Base-by-base conservation (phyloP, 2,797 vertebrate species). In the Hippoglossus hippoglossus region DNA sequence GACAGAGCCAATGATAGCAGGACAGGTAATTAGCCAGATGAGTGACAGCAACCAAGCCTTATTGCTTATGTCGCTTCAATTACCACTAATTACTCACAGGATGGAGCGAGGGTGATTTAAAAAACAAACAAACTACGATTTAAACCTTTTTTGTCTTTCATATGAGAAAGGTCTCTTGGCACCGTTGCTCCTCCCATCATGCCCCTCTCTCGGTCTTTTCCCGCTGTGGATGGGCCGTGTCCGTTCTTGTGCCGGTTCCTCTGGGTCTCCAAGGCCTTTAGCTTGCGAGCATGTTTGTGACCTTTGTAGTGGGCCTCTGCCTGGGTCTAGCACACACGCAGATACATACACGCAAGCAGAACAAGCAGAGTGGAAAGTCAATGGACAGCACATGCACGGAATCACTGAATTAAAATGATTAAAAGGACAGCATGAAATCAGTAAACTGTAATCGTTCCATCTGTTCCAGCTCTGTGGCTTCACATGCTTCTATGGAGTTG, bases 291-390 rank as follows among this genome's bases (percentile, higher is more conserved):
- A 0, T 98, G 97, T 80, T 97, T 99, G 93, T 98, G 98, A 80
- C 97, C 98, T 94, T 98, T 98, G 87, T 98, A 99, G 92, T 98
- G 98, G 2, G 97, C 98, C 88, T 98, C 97, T 0, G 98, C 97
- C 90, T 98, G 97, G 93, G 95, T 99, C 97, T 99, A 90, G 47
- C 39, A 72, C 53, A 56, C 58, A 57, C 56, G 68, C 18, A 57
- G 34, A 79, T 8, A 64, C n/a, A 2, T 36, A 76, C 64, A 81
- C 21, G 71, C 25, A 41, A 28, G 51, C 26, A 77, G 53, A 73
- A 51, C 15, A 82, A 73, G 41, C 24, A 71, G 36, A 61, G 44
- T 46, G 57, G 12, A 60, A 64, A 83, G 57, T 83, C 55, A 83
- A 44, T 4, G 55, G 36, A 71, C 44, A 80, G 44, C 54, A 31